Base-by-base conservation (phyloP, 2,888 invertebrate genomes). In the Homarus gammarus region DNA sequence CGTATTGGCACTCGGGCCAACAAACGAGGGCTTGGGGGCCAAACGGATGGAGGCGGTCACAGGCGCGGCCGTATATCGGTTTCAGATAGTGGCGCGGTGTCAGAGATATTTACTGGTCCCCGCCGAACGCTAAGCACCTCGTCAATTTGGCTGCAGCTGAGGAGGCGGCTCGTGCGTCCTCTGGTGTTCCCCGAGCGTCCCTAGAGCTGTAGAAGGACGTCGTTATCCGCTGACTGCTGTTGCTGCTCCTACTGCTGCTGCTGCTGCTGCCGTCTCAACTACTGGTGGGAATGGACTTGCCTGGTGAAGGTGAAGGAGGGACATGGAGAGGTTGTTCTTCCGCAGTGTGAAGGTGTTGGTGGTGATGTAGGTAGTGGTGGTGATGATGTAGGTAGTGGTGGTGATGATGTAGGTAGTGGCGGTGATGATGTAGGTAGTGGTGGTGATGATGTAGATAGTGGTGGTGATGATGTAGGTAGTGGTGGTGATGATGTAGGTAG, bases 31-130 rank as follows among this genome's bases (percentile, higher is more conserved):
- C 84, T 75, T 38, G 40, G 73, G 84, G 73, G n/a, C 75, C 75
- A 73, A 84, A 84, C 75, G 84, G 84, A 84, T 84, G 73, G 73
- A 38, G 38, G 73, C 84, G 84, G 84, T 84, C 84, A 38, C 84
- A 75, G 84, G n/a, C 61, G 49, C 56, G 75, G 75, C 56, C 27
- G 75, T 61, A 75, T 84, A 84, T 84, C 84, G 84, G 75, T 84
- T 84, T 84, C 84, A 73, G 84, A 84, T 84, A 84, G 75, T 73
- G 84, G 84, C 84, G 61, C 36, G 75, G 75, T 49, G 56, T 73
- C 61, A 56, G 75, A 75, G 75, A 84, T 84, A 75, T 73, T 84
- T 84, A 84, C 73, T 73, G 84, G 84, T 51, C 73, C 61, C 84
- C 51, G 73, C 75, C 61, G 84, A 75, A 38, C 73, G 40, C 84